These are phyloP conservation scores for Limosa lapponica DNA, from an alignment of 2,797 vertebrate species.

Conservation along the genomic window DNA sequence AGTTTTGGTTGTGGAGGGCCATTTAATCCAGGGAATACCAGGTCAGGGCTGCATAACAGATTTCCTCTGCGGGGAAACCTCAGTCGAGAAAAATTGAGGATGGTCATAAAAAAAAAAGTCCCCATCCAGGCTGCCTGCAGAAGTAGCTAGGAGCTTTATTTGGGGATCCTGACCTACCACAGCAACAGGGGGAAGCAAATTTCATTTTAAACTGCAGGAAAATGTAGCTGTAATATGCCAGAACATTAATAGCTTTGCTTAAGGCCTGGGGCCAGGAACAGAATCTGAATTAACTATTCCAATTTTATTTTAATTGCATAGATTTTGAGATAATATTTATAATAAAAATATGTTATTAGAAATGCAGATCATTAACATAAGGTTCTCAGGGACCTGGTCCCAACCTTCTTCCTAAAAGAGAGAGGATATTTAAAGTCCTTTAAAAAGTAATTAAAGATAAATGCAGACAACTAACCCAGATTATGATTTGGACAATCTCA, in stretches of 20 bases:
- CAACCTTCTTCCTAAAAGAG: neutral
- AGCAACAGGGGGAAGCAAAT: neutral
- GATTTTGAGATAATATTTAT: neutral
- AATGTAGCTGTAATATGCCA: neutral
- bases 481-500: neutral
- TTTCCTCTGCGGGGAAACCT: neutral
- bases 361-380: neutral
- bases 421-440: neutral
- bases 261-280: neutral
- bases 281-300: neutral
- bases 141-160: neutral
- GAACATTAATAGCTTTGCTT: neutral
- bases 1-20: neutral
- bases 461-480: neutral
- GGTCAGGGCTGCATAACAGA: neutral
- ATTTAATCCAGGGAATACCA: neutral
- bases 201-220: neutral
- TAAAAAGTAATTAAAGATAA: neutral
- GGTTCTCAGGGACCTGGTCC: neutral
- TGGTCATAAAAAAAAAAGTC: neutral
- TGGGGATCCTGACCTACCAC: neutral
- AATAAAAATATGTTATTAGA: neutral
- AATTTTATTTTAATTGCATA: constrained; percentile 7
- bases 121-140: neutral
- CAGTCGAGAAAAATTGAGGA: neutral